phyloP scores from a whole-genome alignment of 2,888 invertebrate species.

The Drosophila paramelanica region DNA sequence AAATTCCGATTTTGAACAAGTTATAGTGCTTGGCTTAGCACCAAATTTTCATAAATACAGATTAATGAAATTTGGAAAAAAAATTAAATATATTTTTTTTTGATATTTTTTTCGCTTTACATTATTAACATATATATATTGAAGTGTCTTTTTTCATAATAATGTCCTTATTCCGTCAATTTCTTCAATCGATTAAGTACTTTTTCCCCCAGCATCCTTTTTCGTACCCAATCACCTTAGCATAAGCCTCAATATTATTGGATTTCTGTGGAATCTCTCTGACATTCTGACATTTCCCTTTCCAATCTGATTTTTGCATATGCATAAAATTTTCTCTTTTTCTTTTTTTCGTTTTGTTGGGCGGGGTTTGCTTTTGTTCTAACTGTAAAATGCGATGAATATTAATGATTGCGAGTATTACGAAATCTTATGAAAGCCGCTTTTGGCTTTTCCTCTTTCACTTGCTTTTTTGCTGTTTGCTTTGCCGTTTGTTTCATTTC shows the following conservation, averaged over 20 bases:
- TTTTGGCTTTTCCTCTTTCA: constrained; percentile 35
- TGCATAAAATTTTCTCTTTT: constrained; percentile 11
- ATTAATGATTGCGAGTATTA: constrained; percentile 79
- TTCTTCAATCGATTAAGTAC: not conserved
- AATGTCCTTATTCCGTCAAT: not conserved
- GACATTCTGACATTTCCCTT: constrained; percentile 1
- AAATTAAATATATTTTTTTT: not conserved
- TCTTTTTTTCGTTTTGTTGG: not conserved
- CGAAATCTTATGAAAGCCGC: constrained; percentile 41
- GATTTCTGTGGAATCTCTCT: not conserved
- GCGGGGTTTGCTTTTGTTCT: constrained; percentile 21
- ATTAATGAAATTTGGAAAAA: no score
- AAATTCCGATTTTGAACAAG: no score
- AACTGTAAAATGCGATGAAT: constrained; percentile 73
- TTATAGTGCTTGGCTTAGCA: no score
- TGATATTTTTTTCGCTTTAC: not conserved
- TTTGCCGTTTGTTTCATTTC: constrained; percentile 38
- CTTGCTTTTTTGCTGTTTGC: constrained; percentile 30
- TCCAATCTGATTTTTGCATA: constrained; percentile 20
- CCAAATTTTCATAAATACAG: no score
- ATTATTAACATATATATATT: not conserved
- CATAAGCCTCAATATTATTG: not conserved
- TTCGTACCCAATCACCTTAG: not conserved
- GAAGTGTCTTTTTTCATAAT: no score
- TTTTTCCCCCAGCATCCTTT: not conserved